Conservation (phyloP, 1,140 invertebrate species). For the Drosophila subpulchrella region DNA sequence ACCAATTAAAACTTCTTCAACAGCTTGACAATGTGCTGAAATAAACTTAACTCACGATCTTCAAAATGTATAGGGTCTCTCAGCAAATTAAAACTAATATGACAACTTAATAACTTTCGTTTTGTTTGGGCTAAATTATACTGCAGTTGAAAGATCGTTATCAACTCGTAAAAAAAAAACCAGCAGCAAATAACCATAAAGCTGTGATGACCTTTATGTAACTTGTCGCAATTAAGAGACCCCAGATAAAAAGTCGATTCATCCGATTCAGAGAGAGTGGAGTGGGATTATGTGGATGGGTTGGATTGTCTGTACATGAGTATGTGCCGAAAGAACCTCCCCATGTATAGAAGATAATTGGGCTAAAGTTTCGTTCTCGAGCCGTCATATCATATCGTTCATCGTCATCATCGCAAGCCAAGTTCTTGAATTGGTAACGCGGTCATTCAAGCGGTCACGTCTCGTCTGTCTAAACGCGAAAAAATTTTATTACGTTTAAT, state of each 20-base stretch:
- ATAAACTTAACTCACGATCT: neutral
- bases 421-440: constrained; percentile 20
- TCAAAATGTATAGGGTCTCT: neutral
- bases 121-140: neutral
- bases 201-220: constrained; percentile 36
- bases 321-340: constrained; percentile 24
- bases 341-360: constrained; percentile 33
- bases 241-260: constrained; percentile 21
- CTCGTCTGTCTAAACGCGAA: constrained; percentile 56
- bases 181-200: constrained; percentile 9
- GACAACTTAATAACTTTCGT: constrained; percentile 28
- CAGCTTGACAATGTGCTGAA: no score
- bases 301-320: constrained; percentile 18
- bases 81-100: constrained; percentile 4
- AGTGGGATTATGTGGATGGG: constrained; percentile 1
- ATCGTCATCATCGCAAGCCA: constrained; percentile 2
- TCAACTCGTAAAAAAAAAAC: constrained; percentile 1
- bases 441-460: constrained; percentile 56
- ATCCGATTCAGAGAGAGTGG: constrained; percentile 15
- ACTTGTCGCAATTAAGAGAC: constrained; percentile 24
- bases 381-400: constrained; percentile 38
- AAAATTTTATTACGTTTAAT: constrained; percentile 68
- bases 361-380: constrained; percentile 14
- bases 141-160: constrained; percentile 2
- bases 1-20: neutral